phyloP scores from a whole-genome alignment of 2,113 vertebrate genomes.

The Speoplatyrhinus poulsoni region DNA sequence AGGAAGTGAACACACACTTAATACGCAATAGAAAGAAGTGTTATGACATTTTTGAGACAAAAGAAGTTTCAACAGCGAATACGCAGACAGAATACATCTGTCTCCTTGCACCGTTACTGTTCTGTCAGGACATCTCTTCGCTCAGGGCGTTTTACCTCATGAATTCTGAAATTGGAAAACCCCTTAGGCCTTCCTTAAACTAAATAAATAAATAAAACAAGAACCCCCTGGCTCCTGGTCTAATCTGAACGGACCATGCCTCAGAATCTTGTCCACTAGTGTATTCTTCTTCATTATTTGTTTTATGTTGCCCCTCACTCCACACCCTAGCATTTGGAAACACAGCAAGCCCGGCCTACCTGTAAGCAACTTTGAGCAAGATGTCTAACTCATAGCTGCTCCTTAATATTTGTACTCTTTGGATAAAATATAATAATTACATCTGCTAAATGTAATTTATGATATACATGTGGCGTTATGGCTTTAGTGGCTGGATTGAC shows the following conservation, averaged over 20 bases:
- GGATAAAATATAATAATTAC: too few species aligned
- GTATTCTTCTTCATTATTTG: too few species aligned
- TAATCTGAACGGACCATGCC: neutral
- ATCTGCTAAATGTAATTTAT: too few species aligned
- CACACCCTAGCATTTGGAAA: too few species aligned
- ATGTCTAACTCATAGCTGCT: too few species aligned
- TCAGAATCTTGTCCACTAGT: neutral
- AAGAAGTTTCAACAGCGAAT: constrained; percentile 1
- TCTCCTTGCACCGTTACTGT: constrained; percentile 29
- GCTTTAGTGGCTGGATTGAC: too few species aligned
- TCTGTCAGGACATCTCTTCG: constrained; percentile 57
- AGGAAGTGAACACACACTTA: neutral
- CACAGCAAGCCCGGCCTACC: too few species aligned
- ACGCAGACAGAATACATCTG: constrained; percentile 18
- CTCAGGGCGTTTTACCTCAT: constrained; percentile 63
- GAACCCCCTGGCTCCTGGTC: constrained; percentile 24
- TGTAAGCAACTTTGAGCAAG: too few species aligned
- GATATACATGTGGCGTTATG: too few species aligned
- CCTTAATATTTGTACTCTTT: too few species aligned
- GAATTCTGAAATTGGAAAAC: constrained; percentile 63
- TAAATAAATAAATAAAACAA: constrained; percentile 22
- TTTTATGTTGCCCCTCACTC: too few species aligned
- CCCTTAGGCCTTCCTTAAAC: constrained; percentile 52
- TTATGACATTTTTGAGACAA: constrained; percentile 14
- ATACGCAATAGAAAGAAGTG: neutral